phyloP scores from a whole-genome alignment of 2,797 vertebrate genomes.

The Cryptoprocta ferox region DNA sequence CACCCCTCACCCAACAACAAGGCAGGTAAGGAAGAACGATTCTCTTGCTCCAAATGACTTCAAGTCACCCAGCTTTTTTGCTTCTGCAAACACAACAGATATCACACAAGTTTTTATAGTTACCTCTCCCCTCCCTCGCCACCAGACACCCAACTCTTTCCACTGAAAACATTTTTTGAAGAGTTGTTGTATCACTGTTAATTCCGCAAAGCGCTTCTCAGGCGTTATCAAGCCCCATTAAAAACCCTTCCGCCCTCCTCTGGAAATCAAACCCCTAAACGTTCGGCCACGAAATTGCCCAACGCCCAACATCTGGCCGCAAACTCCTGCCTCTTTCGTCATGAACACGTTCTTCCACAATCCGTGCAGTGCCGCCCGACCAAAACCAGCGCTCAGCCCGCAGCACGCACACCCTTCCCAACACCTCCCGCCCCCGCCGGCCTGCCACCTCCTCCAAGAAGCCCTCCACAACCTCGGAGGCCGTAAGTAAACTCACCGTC shows the following conservation, averaged over 20 bases:
- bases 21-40: neutral
- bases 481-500: neutral
- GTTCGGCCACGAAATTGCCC: neutral
- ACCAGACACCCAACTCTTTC: neutral
- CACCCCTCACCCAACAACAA: neutral
- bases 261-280: neutral
- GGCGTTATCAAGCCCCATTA: neutral
- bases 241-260: neutral
- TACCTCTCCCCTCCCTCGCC: neutral
- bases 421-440: neutral
- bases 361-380: neutral
- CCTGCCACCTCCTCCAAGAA: neutral
- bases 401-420: neutral
- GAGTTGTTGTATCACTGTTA: neutral
- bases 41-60: neutral
- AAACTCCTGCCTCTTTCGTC: fast-evolving
- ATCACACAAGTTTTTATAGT: neutral
- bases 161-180: neutral
- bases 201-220: neutral
- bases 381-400: neutral
- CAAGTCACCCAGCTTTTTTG: neutral
- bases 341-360: too few relatives aligned
- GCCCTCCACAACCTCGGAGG: neutral
- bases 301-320: neutral
- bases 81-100: neutral